phyloP scores from a whole-genome alignment of 2,888 invertebrate species.

The Pachliopta kotzebuea region DNA sequence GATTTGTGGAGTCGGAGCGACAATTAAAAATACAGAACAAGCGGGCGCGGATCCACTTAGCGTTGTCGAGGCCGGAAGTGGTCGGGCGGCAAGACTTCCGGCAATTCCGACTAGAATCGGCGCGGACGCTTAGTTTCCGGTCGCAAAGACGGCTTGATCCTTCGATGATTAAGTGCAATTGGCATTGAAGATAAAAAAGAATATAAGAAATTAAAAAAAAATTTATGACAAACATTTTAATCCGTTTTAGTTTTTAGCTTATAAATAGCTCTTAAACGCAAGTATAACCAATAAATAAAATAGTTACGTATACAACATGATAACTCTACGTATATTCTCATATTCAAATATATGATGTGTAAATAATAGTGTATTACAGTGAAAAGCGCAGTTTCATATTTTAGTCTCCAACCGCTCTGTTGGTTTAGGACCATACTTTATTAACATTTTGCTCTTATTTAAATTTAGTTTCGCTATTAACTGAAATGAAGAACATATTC shows the following conservation, averaged over 20 bases:
- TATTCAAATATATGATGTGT: constrained; percentile 2
- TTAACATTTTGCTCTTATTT: constrained; percentile 43
- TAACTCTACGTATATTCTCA: neutral
- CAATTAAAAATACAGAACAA: constrained; percentile 30
- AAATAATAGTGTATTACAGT: constrained; percentile 34
- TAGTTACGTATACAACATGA: too few species aligned
- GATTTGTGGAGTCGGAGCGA: constrained; percentile 16
- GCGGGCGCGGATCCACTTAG: constrained; percentile 28
- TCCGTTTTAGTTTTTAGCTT: too few species aligned
- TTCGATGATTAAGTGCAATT: constrained; percentile 42
- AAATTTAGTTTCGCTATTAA: constrained; percentile 44
- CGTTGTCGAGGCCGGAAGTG: constrained; percentile 40
- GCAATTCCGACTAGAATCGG: constrained; percentile 45
- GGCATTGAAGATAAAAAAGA: constrained; percentile 19
- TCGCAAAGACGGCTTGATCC: constrained; percentile 44
- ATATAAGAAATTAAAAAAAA: too few species aligned
- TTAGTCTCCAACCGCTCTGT: constrained; percentile 33
- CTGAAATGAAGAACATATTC: constrained; percentile 42
- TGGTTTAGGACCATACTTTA: constrained; percentile 40
- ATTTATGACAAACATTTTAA: too few species aligned
- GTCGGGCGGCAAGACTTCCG: constrained; percentile 54
- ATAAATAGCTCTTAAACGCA: too few species aligned
- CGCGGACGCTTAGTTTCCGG: constrained; percentile 46
- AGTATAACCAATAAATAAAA: too few species aligned
- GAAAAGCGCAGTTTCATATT: constrained; percentile 35